phyloP scores from a whole-genome alignment of 2,797 vertebrate genomes.

The Pachyuromys duprasi region DNA sequence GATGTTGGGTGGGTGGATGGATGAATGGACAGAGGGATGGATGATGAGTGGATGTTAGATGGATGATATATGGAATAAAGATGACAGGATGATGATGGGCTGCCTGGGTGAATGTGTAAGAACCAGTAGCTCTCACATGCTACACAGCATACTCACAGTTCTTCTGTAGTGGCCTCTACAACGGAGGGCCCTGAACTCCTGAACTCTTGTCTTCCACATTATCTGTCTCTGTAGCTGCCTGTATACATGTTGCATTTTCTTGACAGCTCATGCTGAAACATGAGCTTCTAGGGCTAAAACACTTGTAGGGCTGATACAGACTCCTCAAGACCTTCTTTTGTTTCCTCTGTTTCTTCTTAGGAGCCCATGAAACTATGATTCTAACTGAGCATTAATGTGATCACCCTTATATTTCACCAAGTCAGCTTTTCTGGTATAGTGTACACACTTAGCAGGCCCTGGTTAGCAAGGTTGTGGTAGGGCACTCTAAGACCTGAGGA shows the following conservation, averaged over 20 bases:
- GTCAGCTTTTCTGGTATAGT: not conserved
- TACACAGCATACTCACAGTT: not conserved
- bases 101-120: not conserved
- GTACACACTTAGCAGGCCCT: not conserved
- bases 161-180: not conserved
- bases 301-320: not conserved
- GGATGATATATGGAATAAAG: not conserved
- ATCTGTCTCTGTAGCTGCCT: not conserved
- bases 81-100: not conserved
- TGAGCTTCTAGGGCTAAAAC: not conserved
- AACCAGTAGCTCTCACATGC: not conserved
- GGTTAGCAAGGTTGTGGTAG: accelerated
- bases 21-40: not conserved
- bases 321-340: not conserved
- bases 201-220: not conserved
- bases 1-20: not conserved
- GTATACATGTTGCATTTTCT: not conserved
- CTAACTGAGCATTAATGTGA: not conserved
- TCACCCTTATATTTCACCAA: not conserved
- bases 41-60: not conserved
- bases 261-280: not conserved
- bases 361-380: not conserved
- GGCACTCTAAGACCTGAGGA: not conserved
- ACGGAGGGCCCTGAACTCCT: not conserved
- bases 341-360: not conserved